Conservation (phyloP, 2,113 vertebrate species). For the Indicator indicator region DNA sequence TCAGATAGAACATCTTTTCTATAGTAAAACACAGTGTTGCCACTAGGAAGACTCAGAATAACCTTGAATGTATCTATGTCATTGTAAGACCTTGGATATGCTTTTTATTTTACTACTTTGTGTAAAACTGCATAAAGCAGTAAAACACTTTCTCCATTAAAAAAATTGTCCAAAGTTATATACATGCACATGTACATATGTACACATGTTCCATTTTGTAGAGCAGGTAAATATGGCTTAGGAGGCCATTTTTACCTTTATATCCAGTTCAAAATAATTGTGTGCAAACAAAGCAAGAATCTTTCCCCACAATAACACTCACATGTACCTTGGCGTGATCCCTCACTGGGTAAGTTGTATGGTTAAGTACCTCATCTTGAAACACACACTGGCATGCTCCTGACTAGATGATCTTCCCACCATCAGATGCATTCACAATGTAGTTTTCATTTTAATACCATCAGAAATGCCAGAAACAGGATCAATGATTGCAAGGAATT, state of each 20-base stretch:
- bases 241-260: background rate
- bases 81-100: background rate
- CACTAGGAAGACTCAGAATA: background rate
- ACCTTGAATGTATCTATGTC: background rate
- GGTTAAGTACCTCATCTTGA: background rate
- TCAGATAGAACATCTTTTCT: background rate
- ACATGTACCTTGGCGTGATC: background rate
- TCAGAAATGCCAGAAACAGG: background rate
- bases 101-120: background rate
- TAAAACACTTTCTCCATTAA: background rate
- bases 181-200: accelerated
- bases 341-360: background rate
- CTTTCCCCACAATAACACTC: background rate
- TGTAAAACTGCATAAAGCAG: too few relatives aligned
- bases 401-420: background rate
- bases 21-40: background rate
- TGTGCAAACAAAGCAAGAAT: background rate
- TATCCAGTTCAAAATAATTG: background rate
- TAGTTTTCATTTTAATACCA: background rate
- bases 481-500: background rate
- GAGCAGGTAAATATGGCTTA: background rate
- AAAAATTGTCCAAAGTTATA: background rate
- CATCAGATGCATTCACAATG: background rate
- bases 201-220: background rate
- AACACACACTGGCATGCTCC: background rate